Conservation (phyloP, 2,888 invertebrate genomes). For the Drosophila vallismaia region DNA sequence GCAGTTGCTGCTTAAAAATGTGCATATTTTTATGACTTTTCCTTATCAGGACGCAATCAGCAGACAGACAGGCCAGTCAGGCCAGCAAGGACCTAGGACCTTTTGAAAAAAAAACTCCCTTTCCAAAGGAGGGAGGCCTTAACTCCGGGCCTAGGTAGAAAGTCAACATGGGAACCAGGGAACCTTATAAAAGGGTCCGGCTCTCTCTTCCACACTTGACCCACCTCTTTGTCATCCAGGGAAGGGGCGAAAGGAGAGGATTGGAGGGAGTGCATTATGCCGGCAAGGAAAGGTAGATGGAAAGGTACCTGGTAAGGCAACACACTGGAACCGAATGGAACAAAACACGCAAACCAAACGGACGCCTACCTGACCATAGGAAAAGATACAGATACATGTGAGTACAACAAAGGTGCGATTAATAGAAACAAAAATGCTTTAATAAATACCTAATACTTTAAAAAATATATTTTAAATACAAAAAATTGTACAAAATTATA, state of each 20-base stretch:
- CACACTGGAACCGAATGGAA: constrained; percentile 40
- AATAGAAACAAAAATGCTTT: background rate
- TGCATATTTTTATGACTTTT: constrained; percentile 11
- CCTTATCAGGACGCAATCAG: constrained; percentile 31
- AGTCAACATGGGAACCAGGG: constrained; percentile 38
- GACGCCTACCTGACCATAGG: constrained; percentile 56
- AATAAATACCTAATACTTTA: too few species aligned
- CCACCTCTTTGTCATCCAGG: constrained; percentile 37
- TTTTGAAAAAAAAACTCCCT: constrained; percentile 16
- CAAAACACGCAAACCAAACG: constrained; percentile 54
- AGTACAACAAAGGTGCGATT: background rate
- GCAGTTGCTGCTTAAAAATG: constrained; percentile 6
- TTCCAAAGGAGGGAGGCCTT: background rate
- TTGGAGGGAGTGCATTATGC: constrained; percentile 53
- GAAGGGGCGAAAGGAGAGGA: constrained; percentile 16
- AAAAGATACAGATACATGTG: constrained; percentile 3
- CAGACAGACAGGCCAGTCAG: constrained; percentile 19
- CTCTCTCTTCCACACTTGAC: constrained; percentile 55
- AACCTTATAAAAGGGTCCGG: constrained; percentile 53
- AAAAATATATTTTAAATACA: background rate
- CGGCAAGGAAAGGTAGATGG: constrained; percentile 44
- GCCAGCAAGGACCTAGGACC: constrained; percentile 15
- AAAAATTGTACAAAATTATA: background rate
- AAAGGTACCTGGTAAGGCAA: constrained; percentile 4
- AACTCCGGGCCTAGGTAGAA: constrained; percentile 23